Percentiles rank a stretch among this genome's conserved stretches.
Conservation (phyloP, 2,113 vertebrate genomes). For the Circaetus cinerascens region DNA sequence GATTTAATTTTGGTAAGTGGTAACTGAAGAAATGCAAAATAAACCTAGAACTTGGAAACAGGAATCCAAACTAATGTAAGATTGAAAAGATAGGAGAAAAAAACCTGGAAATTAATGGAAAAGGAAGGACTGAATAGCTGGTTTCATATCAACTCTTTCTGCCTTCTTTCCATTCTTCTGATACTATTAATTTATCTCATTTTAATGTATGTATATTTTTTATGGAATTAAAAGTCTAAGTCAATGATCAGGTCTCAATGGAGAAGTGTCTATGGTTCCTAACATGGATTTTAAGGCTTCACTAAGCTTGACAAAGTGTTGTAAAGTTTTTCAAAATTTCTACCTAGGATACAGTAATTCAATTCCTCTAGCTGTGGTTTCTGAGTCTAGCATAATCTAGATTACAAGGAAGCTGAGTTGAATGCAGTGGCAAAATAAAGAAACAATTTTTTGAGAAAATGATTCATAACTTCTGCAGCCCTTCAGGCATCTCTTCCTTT, state of each 20-base stretch:
- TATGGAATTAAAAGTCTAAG: not conserved
- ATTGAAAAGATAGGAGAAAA: not conserved
- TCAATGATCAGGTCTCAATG: not conserved
- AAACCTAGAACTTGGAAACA: not conserved
- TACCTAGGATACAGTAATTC: not conserved
- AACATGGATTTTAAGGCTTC: not conserved
- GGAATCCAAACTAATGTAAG: not conserved
- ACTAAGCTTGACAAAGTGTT: not conserved
- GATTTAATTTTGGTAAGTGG: not conserved
- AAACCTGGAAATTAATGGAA: not conserved
- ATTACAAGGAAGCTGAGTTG: not conserved
- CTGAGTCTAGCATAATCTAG: not conserved
- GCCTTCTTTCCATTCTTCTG: not conserved
- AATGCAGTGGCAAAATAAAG: not conserved
- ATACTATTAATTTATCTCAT: not conserved
- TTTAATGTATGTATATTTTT: not conserved
- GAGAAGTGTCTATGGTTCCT: not conserved
- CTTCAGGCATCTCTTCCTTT: not conserved
- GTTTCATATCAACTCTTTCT: not conserved
- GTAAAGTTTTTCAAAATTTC: not conserved
- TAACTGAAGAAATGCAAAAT: not conserved
- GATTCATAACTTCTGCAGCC: not conserved
- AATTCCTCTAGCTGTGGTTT: not conserved
- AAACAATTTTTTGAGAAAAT: not conserved
- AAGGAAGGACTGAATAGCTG: not conserved